Percentiles rank a stretch among this genome's conserved stretches.
Evolutionary conservation across 2,113 vertebrate genomes (phyloP).

Genomic region (Axis porcinus): DNA sequence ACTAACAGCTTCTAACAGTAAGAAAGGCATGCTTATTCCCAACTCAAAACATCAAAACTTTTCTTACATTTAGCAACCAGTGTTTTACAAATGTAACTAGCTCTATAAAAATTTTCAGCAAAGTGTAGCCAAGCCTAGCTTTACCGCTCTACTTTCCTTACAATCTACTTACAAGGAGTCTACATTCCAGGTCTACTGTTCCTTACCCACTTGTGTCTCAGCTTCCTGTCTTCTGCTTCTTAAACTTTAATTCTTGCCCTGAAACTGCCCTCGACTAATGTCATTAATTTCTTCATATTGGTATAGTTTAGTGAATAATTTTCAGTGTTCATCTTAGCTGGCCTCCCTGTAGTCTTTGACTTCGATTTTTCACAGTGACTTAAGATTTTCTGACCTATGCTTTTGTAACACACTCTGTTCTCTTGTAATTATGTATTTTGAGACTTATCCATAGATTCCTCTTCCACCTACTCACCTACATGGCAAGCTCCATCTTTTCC

Average conservation of each 20-base stretch:
- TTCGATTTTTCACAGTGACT: neutral
- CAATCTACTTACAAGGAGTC: neutral
- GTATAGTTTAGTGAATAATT: neutral
- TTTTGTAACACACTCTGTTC: neutral
- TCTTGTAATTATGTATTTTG: neutral
- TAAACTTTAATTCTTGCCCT: neutral
- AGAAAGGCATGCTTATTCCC: conserved; percentile 4
- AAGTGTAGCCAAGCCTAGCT: neutral
- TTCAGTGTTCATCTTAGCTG: neutral
- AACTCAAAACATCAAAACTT: neutral
- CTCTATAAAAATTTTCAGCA: neutral
- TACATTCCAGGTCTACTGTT: neutral
- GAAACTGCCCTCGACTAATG: neutral
- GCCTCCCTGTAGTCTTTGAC: neutral
- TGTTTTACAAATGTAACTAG: neutral
- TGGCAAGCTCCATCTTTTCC: neutral
- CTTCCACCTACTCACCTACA: neutral
- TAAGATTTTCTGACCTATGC: neutral
- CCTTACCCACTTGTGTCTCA: neutral
- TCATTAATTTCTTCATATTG: neutral
- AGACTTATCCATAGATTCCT: neutral
- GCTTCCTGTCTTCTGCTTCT: neutral
- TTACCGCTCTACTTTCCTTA: neutral
- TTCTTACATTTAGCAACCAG: neutral
- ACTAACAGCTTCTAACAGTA: neutral